Base-by-base conservation (phyloP, 2,113 vertebrate species). In the Neopipo cinnamomea region DNA sequence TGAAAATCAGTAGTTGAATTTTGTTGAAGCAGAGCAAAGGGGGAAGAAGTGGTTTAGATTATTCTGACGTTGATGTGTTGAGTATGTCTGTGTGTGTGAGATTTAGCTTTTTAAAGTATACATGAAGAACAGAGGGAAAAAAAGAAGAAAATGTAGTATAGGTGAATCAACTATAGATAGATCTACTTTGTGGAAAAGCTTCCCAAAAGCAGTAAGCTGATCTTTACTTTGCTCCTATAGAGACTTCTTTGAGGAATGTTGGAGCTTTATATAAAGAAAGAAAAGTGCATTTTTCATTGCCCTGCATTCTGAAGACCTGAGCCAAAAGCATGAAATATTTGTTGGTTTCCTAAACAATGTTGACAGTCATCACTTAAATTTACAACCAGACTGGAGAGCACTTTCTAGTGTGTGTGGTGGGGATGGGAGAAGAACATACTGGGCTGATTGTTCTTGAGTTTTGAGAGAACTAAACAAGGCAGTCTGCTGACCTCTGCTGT, bases 61-160 rank as follows among this genome's bases (percentile, higher is more conserved):
- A 37, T 83, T 35, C 72, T 47, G 31, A 41, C 3, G 14, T 55
- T 31, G 24, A n/a, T 46, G 6, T 33, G 47, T 85, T n/a, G 28
- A 39, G 5, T 61, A 9, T 14, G 3, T 79, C 10, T 9, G 3
- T 0, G 0, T 14, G 5, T 35, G 46, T 46, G 37, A 8, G 56
- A 62, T 72, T 63, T 79, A 79, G 39, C 8, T 37, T 67, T 86
- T 75, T 73, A 59, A 83, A 79, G 56, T 18, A 1, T 12, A 30
- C 22, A 8, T 30, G 20, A 86, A 68, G 63, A 52, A 56, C 25
- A 49, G 9, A 12, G 24, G 49, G 25, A 27, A 27, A 67, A 39
- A 16, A 8, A 11, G 6, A 17, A 6, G 12, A 37, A 62, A 44
- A 5, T 5, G 3, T 6, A 24, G 9, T 22, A 11, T 33, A 39